Evolutionary conservation across 2,797 vertebrate genomes (phyloP).

Genomic region (Helarctos malayanus): DNA sequence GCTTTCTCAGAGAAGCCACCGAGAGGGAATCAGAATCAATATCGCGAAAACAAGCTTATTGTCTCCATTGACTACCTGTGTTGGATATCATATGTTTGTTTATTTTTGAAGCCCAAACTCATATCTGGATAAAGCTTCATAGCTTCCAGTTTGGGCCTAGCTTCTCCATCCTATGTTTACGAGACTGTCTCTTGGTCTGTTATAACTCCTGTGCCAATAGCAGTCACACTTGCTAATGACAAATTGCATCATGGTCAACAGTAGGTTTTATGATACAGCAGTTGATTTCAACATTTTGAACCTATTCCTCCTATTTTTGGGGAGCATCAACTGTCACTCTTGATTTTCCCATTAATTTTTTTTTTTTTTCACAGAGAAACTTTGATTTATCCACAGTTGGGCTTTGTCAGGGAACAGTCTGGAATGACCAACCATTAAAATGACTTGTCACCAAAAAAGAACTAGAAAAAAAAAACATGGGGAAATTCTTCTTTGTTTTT

Average conservation of each 20-base stretch:
- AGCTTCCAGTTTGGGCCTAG: background rate
- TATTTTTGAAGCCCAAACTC: background rate
- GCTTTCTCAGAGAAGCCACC: constrained; percentile 49
- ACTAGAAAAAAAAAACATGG: background rate
- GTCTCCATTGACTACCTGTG: background rate
- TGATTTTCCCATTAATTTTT: background rate
- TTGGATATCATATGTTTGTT: background rate
- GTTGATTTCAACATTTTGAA: background rate
- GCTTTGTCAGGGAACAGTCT: background rate
- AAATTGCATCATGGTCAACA: background rate
- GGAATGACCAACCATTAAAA: background rate
- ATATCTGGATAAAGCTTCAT: background rate
- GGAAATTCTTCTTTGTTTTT: background rate
- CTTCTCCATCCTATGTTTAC: background rate
- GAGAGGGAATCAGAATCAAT: constrained; percentile 43
- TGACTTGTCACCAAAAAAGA: background rate
- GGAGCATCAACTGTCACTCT: background rate
- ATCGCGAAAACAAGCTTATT: background rate
- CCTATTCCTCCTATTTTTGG: constrained; percentile 16
- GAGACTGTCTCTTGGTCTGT: background rate
- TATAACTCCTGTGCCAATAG: background rate
- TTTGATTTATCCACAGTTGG: background rate
- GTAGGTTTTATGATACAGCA: background rate
- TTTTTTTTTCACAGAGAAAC: background rate
- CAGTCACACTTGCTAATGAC: background rate